Evolutionary conservation across 2,113 vertebrate genomes (phyloP).

Genomic region (Cardinalis cardinalis): DNA sequence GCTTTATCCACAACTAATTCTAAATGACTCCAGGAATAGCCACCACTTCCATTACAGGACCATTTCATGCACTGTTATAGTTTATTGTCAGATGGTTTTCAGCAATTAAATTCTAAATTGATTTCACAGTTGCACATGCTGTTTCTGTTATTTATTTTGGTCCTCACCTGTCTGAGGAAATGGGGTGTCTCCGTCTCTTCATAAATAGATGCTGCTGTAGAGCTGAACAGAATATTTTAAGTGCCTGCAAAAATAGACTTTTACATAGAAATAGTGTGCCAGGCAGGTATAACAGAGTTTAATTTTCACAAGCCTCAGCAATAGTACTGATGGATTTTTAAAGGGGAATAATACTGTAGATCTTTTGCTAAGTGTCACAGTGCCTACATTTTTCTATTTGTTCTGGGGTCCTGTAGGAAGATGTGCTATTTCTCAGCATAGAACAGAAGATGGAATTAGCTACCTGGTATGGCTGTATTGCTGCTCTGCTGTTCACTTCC

Average conservation of each 20-base stretch:
- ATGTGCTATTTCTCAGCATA: neutral
- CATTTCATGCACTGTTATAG: constrained; percentile 57
- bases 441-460: constrained; percentile 27
- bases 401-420: constrained; percentile 30
- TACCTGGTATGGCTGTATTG: neutral
- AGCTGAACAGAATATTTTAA: constrained; percentile 15
- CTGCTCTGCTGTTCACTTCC: constrained; percentile 12
- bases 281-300: constrained; percentile 28
- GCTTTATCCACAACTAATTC: constrained; percentile 54
- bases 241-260: constrained; percentile 34
- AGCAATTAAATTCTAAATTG: constrained; percentile 66
- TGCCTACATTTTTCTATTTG: constrained; percentile 15
- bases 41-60: constrained; percentile 51
- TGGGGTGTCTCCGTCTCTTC: neutral
- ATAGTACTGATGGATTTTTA: constrained; percentile 39
- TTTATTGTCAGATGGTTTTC: constrained; percentile 51
- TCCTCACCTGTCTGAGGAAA: constrained; percentile 45
- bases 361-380: neutral
- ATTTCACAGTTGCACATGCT: constrained; percentile 47
- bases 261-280: neutral
- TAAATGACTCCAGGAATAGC: constrained; percentile 45
- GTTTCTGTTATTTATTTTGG: constrained; percentile 49
- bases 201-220: neutral
- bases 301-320: constrained; percentile 23
- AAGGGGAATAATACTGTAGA: neutral